phyloP scores from a whole-genome alignment of 1,140 invertebrate genomes.

The Varroa destructor region DNA sequence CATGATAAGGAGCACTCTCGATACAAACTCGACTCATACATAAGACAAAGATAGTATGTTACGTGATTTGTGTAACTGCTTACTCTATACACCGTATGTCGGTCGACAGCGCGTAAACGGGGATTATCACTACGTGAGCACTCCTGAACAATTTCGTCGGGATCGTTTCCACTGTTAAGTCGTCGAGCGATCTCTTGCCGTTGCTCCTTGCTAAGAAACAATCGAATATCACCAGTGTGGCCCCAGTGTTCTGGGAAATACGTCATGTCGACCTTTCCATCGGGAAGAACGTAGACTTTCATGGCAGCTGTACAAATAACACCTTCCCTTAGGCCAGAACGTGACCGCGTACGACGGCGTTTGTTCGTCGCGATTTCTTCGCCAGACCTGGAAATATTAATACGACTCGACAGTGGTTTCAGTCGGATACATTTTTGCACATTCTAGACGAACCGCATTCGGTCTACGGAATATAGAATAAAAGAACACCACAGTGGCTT shows the following conservation, averaged over 20 bases:
- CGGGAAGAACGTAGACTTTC: background rate
- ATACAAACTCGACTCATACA: background rate
- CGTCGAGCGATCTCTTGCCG: conserved; percentile 14
- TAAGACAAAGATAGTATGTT: background rate
- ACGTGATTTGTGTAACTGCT: background rate
- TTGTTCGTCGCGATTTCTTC: background rate
- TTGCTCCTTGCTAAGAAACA: conserved; percentile 14
- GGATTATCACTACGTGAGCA: background rate
- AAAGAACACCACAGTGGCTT: no score
- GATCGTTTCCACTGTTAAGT: background rate
- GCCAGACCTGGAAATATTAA: conserved; percentile 2
- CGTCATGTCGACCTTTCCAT: conserved; percentile 15
- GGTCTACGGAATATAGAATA: no score
- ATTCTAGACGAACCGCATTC: no score
- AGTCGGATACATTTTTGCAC: no score
- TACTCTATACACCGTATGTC: background rate
- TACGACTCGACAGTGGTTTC: background rate
- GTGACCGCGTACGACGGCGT: no score
- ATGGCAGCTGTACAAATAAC: conserved; percentile 19
- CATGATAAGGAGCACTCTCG: background rate
- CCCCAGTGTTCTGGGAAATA: conserved; percentile 25
- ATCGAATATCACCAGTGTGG: background rate
- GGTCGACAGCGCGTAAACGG: background rate
- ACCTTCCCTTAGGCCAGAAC: background rate
- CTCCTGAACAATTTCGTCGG: background rate